phyloP scores from a whole-genome alignment of 2,888 invertebrate genomes.

The Unio pictorum region DNA sequence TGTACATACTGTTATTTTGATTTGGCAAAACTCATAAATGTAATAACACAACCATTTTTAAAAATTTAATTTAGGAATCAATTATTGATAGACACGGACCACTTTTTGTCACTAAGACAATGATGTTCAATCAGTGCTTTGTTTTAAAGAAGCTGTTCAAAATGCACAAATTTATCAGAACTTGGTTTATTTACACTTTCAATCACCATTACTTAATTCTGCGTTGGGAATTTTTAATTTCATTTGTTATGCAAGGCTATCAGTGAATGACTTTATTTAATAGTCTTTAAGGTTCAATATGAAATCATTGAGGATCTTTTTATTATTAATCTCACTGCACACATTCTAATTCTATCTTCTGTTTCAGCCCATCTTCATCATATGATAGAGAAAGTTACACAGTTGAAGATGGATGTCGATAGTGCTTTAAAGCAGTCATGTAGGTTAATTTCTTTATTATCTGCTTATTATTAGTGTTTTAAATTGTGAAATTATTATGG shows the following conservation, averaged over 20 bases:
- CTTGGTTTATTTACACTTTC: too few species aligned
- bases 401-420: conserved; percentile 55
- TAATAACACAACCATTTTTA: too few species aligned
- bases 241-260: neutral
- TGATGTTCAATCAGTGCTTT: too few species aligned
- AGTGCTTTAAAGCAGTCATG: conserved; percentile 63
- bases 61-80: too few species aligned
- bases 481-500: conserved; percentile 14
- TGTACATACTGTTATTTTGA: too few species aligned
- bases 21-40: too few species aligned
- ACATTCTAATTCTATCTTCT: neutral
- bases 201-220: too few species aligned
- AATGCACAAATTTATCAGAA: too few species aligned
- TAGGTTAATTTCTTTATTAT: conserved; percentile 32
- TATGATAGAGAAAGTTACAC: conserved; percentile 82
- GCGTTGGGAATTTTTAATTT: too few species aligned
- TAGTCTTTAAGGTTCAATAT: neutral
- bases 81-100: too few species aligned
- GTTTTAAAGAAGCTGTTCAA: too few species aligned
- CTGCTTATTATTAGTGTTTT: neutral
- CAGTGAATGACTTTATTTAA: neutral
- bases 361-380: conserved; percentile 92
- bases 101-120: too few species aligned
- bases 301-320: neutral
- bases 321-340: neutral